A percentile compares a stretch with the other conserved stretches of the same genome.
Evolutionary conservation across 2,797 vertebrate species (phyloP).

Genomic region (Serranus cabrilla): DNA sequence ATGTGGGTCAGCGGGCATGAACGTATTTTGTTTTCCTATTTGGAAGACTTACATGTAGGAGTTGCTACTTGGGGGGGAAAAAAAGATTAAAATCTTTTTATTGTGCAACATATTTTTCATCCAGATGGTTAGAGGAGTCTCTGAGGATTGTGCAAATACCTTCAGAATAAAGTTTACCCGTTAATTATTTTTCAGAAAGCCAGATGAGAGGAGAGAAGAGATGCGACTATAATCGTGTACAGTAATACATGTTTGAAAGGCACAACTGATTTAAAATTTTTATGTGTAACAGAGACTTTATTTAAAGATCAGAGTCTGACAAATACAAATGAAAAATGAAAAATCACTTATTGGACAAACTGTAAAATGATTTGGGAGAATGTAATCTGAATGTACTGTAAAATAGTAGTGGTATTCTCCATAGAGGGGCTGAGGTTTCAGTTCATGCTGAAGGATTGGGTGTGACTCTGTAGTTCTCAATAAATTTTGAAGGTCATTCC

Average conservation of each 20-base stretch:
- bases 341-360: not conserved
- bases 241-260: not conserved
- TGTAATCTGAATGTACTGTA: not conserved
- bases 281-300: not conserved
- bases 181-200: slow-evolving; percentile 9
- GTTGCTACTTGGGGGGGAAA: not conserved
- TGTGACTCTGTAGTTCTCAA: slow-evolving; percentile 36
- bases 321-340: not conserved
- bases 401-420: slow-evolving; percentile 3
- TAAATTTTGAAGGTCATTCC: slow-evolving; percentile 36
- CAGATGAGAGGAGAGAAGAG: not conserved
- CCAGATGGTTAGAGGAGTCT: not conserved
- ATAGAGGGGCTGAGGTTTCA: slow-evolving; percentile 28
- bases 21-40: not conserved
- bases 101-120: not conserved
- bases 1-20: no score
- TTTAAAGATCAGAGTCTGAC: not conserved
- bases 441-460: slow-evolving; percentile 34
- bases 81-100: no score
- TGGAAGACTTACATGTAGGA: not conserved
- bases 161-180: not conserved
- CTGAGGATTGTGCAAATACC: slow-evolving; percentile 5
- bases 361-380: not conserved
- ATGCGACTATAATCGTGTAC: not conserved
- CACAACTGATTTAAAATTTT: not conserved